Evolutionary conservation across 2,888 invertebrate species (phyloP).

Genomic region (Entomobrya multifasciata): DNA sequence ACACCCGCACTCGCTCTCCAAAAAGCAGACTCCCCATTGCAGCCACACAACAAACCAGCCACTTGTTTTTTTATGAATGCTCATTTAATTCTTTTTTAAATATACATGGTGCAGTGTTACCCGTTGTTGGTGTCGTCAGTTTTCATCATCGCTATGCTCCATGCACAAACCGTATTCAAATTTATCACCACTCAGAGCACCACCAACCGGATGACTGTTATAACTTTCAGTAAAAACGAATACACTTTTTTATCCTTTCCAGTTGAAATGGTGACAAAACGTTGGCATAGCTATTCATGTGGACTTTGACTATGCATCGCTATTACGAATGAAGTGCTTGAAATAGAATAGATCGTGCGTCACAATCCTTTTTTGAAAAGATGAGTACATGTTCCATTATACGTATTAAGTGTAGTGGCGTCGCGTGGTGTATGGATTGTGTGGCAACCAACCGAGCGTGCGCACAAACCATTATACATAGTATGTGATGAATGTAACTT

Average conservation of each 20-base stretch:
- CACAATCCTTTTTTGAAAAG: slow-evolving; percentile 18
- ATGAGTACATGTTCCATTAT: background rate
- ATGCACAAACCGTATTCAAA: slow-evolving; percentile 42
- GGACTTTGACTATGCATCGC: too few relatives aligned
- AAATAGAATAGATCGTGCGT: slow-evolving; percentile 23
- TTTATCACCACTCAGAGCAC: background rate
- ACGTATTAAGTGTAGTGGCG: background rate
- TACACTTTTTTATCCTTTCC: background rate
- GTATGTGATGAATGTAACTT: slow-evolving; percentile 33
- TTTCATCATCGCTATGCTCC: slow-evolving; percentile 10
- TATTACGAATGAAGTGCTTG: slow-evolving; percentile 32
- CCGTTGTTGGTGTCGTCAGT: slow-evolving; percentile 33
- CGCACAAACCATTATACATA: background rate
- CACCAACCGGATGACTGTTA: slow-evolving; percentile 50
- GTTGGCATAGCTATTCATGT: too few relatives aligned
- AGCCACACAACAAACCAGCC: slow-evolving; percentile 16
- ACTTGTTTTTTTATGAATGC: slow-evolving; percentile 33
- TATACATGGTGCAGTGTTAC: background rate
- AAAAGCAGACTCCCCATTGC: slow-evolving; percentile 1
- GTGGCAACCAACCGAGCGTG: slow-evolving; percentile 26
- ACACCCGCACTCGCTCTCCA: background rate
- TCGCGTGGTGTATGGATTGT: background rate
- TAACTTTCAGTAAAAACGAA: slow-evolving; percentile 19
- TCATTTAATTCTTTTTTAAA: slow-evolving; percentile 9
- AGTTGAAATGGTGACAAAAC: background rate